phyloP scores from a whole-genome alignment of 2,888 invertebrate genomes.

The Hypolimnas misippus region DNA sequence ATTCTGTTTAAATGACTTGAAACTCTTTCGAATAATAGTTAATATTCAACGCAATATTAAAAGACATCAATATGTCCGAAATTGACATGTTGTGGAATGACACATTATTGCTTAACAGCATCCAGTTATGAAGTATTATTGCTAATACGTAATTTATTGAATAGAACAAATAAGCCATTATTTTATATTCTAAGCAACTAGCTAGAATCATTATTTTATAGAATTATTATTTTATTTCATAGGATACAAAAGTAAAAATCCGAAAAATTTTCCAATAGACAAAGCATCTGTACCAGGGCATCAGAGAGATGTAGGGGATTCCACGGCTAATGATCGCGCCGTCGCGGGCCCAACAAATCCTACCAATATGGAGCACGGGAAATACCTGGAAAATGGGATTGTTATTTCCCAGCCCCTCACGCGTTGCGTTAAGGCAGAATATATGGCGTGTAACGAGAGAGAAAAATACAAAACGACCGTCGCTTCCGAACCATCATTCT shows the following conservation, averaged over 20 bases:
- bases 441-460: conserved; percentile 55
- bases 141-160: too few species aligned
- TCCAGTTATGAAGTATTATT: too few species aligned
- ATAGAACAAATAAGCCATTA: too few species aligned
- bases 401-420: conserved; percentile 56
- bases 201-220: too few species aligned
- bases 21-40: too few species aligned
- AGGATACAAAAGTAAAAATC: conserved; percentile 56
- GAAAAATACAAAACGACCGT: conserved; percentile 45
- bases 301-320: conserved; percentile 67
- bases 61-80: too few species aligned
- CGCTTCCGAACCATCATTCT: conserved; percentile 36
- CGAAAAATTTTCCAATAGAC: conserved; percentile 72
- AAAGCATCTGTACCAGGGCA: conserved; percentile 61
- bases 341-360: conserved; percentile 69
- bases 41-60: too few species aligned
- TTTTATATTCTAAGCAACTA: too few species aligned
- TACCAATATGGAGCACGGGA: conserved; percentile 77
- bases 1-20: too few species aligned
- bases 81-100: too few species aligned
- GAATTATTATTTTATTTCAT: neutral
- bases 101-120: too few species aligned
- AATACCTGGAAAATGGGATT: conserved; percentile 79
- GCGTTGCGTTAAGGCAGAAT: conserved; percentile 47
- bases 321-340: conserved; percentile 72